Evolutionary conservation across 2,888 invertebrate genomes (phyloP), one percentile per base, ranked within the genome.

Genomic region (Alentia gelatinosa): DNA sequence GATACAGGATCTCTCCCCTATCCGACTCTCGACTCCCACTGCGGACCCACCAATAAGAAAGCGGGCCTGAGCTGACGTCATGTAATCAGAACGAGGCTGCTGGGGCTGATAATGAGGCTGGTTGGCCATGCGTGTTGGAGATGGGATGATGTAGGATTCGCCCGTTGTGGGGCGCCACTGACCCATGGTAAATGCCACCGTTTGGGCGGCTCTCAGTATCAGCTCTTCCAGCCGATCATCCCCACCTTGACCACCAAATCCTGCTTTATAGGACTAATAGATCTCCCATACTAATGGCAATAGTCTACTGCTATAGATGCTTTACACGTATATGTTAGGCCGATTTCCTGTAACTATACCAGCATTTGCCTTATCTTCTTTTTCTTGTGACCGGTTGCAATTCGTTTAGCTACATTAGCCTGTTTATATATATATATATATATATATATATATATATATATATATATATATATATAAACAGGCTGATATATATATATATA

Each of bases 31-130:
- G 3, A 26, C 68, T 30, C 68, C 68, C 26, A 33, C 40, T 39
- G 26, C 4, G 83, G 39, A 23, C 19, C 83, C n/a, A 30, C 83
- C 83, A 83, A 83, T 83, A 12, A 83, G 37, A 83, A 23, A 23
- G 35, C 83, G 39, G n/a, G 39, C 7, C 39, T 3, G 39, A 1
- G 35, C 39, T 39, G 83, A 83, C 83, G 83, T 83, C 83, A 83
- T 35, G 40, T 30, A 26, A 83, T 40, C 39, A 40, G 39, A 83
- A 83, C 83, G 83, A 83, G 83, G 83, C 83, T 83, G 83, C n/a
- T 3, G 19, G 26, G n/a, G 39, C 83, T 83, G 83, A 83, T 83
- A 83, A 83, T 83, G 83, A 83, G 83, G 83, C 83, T 83, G 83
- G n/a, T 35, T 39, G 30, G 83, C 39, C 83, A 83, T 83, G 83